These are phyloP conservation scores for Halictus ligatus DNA, from an alignment of 2,888 invertebrate species.

Conservation along the genomic window DNA sequence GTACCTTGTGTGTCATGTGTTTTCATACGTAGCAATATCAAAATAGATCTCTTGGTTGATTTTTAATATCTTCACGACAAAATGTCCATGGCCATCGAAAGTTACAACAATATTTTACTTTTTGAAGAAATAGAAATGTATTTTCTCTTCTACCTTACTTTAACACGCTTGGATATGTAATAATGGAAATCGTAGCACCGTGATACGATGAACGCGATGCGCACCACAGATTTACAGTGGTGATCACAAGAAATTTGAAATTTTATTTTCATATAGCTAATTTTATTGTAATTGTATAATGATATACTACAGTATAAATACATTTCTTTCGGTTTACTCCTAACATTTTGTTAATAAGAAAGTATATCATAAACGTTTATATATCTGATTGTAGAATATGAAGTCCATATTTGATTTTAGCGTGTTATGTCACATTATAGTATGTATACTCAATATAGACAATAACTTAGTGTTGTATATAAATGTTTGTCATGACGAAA, in stretches of 20 bases:
- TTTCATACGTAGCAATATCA: slow-evolving; percentile 27
- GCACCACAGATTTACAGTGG: slow-evolving; percentile 35
- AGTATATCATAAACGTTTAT: neutral
- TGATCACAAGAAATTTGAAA: slow-evolving; percentile 13
- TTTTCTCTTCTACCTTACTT: slow-evolving; percentile 42
- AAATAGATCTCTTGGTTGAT: slow-evolving; percentile 30
- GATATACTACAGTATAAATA: neutral
- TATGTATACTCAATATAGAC: neutral
- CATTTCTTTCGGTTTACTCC: neutral
- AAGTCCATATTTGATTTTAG: neutral
- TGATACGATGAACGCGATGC: slow-evolving; percentile 53
- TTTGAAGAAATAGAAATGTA: slow-evolving; percentile 37
- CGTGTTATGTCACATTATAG: neutral
- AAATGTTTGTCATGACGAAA: neutral
- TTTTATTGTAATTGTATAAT: neutral
- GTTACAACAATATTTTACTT: slow-evolving; percentile 12
- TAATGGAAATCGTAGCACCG: slow-evolving; percentile 61
- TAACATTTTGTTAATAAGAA: neutral
- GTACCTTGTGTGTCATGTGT: slow-evolving; percentile 57
- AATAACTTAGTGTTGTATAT: neutral
- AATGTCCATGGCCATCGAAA: slow-evolving; percentile 8
- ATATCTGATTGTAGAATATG: neutral
- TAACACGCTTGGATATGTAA: slow-evolving; percentile 53
- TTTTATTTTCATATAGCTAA: neutral
- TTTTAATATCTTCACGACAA: slow-evolving; percentile 15